phyloP scores from a whole-genome alignment of 2,113 vertebrate genomes.

The Saimiri boliviensis region DNA sequence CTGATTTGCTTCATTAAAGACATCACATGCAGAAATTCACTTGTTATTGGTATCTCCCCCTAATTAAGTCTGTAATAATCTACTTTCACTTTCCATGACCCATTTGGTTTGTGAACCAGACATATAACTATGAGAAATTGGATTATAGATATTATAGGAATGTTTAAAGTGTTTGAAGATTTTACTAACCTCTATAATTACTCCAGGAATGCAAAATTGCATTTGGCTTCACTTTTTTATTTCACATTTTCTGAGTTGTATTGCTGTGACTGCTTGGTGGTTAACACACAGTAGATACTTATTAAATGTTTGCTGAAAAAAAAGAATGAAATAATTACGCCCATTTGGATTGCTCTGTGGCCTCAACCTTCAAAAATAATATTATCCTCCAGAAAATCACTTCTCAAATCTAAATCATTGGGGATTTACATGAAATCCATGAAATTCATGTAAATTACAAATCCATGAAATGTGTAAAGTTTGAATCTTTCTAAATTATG shows the following conservation, averaged over 20 bases:
- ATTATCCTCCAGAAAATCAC: not conserved
- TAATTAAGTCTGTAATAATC: slow-evolving; percentile 46
- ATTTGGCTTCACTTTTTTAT: not conserved
- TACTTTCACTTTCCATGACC: slow-evolving; percentile 32
- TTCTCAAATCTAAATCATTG: not conserved
- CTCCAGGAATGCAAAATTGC: not conserved
- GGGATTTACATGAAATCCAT: too few relatives aligned
- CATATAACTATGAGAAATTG: not conserved
- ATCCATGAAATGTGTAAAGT: not conserved
- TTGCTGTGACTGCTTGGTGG: not conserved
- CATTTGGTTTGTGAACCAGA: slow-evolving; percentile 51
- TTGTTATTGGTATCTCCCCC: not conserved
- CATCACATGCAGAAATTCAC: not conserved
- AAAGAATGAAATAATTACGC: not conserved
- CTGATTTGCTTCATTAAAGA: slow-evolving; percentile 15
- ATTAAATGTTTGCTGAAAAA: not conserved
- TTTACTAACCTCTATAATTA: slow-evolving; percentile 37
- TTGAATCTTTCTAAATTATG: not conserved
- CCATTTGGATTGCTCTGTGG: not conserved
- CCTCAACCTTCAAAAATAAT: not conserved
- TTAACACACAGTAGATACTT: not conserved
- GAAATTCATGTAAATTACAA: too few relatives aligned
- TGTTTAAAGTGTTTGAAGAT: slow-evolving; percentile 27
- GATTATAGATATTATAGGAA: not conserved
- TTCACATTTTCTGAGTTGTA: not conserved